Conservation (phyloP, 2,888 invertebrate species). For the Cryptocheilus praepositus region DNA sequence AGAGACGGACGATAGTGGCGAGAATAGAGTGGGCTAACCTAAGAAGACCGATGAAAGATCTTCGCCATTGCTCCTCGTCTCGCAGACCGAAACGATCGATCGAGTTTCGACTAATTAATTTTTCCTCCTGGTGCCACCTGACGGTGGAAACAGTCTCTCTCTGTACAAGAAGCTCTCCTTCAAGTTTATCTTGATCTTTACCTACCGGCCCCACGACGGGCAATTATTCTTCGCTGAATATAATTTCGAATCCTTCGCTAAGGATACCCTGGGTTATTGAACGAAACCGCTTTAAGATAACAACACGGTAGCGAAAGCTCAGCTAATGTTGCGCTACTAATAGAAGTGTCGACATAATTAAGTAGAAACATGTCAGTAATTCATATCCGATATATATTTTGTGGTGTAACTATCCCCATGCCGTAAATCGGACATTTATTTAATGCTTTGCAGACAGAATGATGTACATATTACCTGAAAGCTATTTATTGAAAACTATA, state of each 20-base stretch:
- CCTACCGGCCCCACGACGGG: conserved; percentile 24
- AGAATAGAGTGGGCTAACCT: conserved; percentile 15
- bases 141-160: background rate
- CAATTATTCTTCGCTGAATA: conserved; percentile 29
- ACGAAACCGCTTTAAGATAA: no score
- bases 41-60: conserved; percentile 17
- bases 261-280: conserved; percentile 3
- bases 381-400: no score
- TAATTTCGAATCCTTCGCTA: conserved; percentile 28
- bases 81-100: conserved; percentile 36
- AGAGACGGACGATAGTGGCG: background rate
- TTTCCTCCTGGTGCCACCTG: conserved; percentile 22
- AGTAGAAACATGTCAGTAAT: no score
- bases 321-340: no score
- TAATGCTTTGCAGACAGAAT: no score
- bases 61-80: background rate
- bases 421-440: no score
- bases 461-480: no score
- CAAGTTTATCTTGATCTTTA: conserved; percentile 23
- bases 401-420: no score
- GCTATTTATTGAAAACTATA: no score
- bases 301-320: no score
- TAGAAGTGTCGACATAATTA: no score
- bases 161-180: conserved; percentile 15
- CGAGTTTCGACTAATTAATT: conserved; percentile 51